Evolutionary conservation across 2,113 vertebrate genomes (phyloP).

Genomic region (Corydoras maculifer): DNA sequence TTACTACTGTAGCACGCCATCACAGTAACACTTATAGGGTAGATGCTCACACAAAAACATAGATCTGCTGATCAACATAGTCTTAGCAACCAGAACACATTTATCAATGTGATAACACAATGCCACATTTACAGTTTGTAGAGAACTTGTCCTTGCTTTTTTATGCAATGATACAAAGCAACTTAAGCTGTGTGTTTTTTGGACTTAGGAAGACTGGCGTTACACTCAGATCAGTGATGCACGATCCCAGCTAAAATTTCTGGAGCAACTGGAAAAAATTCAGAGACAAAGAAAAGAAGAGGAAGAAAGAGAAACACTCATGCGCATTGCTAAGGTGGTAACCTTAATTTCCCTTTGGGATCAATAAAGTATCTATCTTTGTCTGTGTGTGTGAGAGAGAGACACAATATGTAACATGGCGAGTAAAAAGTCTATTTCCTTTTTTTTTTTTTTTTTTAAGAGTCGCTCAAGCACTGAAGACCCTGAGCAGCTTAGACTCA

Average conservation of each 20-base stretch:
- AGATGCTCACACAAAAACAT: conserved; percentile 5
- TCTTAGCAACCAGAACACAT: background rate
- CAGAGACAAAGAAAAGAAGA: conserved; percentile 63
- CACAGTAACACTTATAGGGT: conserved; percentile 33
- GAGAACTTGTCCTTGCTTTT: too few species aligned
- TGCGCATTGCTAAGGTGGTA: conserved; percentile 78
- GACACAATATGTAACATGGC: background rate
- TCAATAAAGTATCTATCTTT: too few species aligned
- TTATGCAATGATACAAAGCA: too few species aligned
- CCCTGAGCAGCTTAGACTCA: conserved; percentile 82
- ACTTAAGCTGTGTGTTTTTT: background rate
- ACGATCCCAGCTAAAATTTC: conserved; percentile 82
- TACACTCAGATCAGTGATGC: conserved; percentile 73
- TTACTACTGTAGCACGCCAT: conserved; percentile 34
- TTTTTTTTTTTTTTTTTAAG: conserved; percentile 58
- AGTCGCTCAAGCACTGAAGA: conserved; percentile 84
- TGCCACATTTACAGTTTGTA: too few species aligned
- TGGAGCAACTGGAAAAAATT: conserved; percentile 80
- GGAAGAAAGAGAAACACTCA: conserved; percentile 77
- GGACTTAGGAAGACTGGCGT: conserved; percentile 66
- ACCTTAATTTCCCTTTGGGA: too few species aligned
- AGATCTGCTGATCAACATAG: background rate
- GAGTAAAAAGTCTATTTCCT: background rate
- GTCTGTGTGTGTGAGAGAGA: background rate
- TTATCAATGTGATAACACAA: background rate